Conservation (phyloP, 1,140 invertebrate genomes). For the Cataglyphis hispanica region DNA sequence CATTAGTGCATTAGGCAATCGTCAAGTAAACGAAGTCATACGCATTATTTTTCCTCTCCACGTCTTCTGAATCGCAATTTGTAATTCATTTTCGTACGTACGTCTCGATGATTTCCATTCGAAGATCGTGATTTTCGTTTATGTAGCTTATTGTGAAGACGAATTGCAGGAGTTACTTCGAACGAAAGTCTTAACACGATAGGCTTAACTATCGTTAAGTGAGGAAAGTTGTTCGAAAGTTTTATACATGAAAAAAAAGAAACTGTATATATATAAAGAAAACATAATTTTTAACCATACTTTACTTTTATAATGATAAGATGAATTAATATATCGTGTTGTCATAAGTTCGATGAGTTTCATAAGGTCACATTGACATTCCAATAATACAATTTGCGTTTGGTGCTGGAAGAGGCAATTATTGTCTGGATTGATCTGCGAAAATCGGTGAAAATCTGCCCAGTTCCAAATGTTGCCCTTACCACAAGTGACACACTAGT, state of each 20-base stretch:
- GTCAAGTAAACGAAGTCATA: slow-evolving; percentile 54
- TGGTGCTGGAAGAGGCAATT: slow-evolving; percentile 4
- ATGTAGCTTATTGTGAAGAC: slow-evolving; percentile 51
- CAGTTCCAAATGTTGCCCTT: slow-evolving; percentile 38
- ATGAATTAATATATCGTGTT: slow-evolving; percentile 32
- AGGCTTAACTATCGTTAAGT: slow-evolving; percentile 58
- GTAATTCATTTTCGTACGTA: slow-evolving; percentile 51
- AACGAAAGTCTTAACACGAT: slow-evolving; percentile 58
- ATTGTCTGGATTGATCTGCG: slow-evolving; percentile 33
- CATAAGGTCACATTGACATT: slow-evolving; percentile 67
- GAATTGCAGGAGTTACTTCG: slow-evolving; percentile 35
- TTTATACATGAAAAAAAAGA: slow-evolving; percentile 67
- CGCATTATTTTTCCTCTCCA: slow-evolving; percentile 19
- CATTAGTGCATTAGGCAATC: slow-evolving; percentile 69
- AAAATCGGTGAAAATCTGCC: slow-evolving; percentile 27
- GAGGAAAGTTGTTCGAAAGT: slow-evolving; percentile 58
- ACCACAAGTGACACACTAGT: slow-evolving; percentile 62
- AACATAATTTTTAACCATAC: slow-evolving; percentile 69
- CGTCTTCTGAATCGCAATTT: slow-evolving; percentile 52
- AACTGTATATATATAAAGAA: slow-evolving; percentile 57
- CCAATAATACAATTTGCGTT: slow-evolving; percentile 59
- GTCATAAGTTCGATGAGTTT: slow-evolving; percentile 55
- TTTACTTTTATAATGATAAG: slow-evolving; percentile 64
- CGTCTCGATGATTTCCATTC: not conserved
- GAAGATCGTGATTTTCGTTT: slow-evolving; percentile 63